These are phyloP conservation scores for Barbus barbus DNA, from an alignment of 2,113 vertebrate genomes.

Conservation along the genomic window DNA sequence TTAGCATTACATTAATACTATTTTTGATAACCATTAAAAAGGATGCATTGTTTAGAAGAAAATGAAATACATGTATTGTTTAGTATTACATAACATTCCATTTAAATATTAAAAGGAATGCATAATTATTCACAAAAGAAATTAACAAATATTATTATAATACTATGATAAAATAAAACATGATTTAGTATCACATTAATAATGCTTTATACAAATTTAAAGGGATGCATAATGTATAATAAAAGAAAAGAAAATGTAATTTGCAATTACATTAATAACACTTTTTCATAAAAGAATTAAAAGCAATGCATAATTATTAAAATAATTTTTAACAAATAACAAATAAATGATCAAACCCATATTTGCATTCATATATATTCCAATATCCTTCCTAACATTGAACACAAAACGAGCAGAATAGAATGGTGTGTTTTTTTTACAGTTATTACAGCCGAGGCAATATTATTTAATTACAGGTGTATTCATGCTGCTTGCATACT, in stretches of 20 bases:
- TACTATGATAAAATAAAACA: background rate
- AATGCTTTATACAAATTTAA: background rate
- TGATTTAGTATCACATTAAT: background rate
- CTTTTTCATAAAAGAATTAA: background rate
- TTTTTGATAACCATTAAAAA: too few species aligned
- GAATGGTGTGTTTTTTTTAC: conserved; percentile 41
- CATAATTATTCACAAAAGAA: too few species aligned
- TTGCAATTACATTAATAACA: background rate
- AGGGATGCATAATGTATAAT: background rate
- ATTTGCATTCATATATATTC: background rate
- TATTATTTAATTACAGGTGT: conserved; percentile 49
- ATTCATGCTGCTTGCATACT: conserved; percentile 21
- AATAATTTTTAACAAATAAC: background rate
- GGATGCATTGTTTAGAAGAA: too few species aligned
- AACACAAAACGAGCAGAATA: conserved; percentile 28
- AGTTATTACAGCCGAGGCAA: conserved; percentile 33
- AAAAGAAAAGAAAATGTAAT: background rate
- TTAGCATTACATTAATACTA: background rate
- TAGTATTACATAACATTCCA: background rate
- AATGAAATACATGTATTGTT: background rate
- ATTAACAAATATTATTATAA: background rate
- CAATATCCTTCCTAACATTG: background rate
- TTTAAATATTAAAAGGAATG: background rate
- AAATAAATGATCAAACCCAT: background rate
- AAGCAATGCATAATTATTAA: background rate